These are phyloP conservation scores for Psilopogon haemacephalus DNA, from an alignment of 2,113 vertebrate species.

Conservation along the genomic window DNA sequence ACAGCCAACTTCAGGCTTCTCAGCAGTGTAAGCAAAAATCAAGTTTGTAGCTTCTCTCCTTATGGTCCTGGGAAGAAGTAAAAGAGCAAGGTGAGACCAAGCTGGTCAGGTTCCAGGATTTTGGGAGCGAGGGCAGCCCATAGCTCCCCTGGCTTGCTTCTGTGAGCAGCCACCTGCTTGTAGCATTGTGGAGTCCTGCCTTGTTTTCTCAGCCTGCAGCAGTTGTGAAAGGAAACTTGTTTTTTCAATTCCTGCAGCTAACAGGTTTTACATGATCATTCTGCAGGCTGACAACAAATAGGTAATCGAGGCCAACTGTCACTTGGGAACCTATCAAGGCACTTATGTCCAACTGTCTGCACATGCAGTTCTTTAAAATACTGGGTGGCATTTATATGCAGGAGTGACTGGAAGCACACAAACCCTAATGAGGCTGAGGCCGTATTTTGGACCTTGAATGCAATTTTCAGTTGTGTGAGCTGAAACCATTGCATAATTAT, in stretches of 20 bases:
- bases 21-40: not conserved
- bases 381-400: not conserved
- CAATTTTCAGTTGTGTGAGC: not conserved
- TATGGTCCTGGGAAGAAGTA: not conserved
- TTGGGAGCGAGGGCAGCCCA: not conserved
- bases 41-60: not conserved
- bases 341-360: not conserved
- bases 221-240: not conserved
- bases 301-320: not conserved
- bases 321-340: not conserved
- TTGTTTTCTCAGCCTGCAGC: not conserved
- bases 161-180: fast-evolving
- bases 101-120: not conserved
- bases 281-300: not conserved
- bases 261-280: not conserved
- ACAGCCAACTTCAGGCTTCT: fast-evolving
- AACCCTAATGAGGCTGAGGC: not conserved
- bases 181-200: not conserved
- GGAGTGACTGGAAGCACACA: not conserved
- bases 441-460: not conserved
- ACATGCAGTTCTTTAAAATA: not conserved
- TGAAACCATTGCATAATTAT: not conserved
- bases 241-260: not conserved
- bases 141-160: not conserved
- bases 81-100: not conserved